Evolutionary conservation across 2,888 invertebrate genomes (phyloP).

Genomic region (Myathropa florea): DNA sequence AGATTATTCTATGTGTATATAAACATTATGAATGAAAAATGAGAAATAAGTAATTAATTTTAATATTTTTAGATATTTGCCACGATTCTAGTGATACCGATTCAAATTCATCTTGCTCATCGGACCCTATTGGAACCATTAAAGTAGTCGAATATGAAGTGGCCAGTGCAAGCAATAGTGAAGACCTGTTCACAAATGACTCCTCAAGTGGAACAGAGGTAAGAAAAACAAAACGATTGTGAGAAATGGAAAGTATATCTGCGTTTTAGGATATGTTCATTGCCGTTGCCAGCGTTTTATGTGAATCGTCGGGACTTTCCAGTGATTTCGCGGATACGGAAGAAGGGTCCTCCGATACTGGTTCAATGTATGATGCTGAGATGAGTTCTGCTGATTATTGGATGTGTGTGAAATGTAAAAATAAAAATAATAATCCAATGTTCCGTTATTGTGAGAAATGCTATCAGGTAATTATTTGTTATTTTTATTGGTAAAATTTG

Average conservation of each 20-base stretch:
- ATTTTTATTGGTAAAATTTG: background rate
- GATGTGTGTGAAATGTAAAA: conserved; percentile 85
- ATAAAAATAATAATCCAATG: conserved; percentile 84
- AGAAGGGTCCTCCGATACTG: conserved; percentile 74
- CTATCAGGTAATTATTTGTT: conserved; percentile 82
- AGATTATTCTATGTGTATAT: too few species aligned
- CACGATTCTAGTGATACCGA: conserved; percentile 83
- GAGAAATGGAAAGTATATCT: background rate
- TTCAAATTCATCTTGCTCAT: conserved; percentile 66
- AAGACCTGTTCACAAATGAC: conserved; percentile 80
- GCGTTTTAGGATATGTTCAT: conserved; percentile 71
- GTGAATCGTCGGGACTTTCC: conserved; percentile 54
- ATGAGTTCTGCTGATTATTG: conserved; percentile 84
- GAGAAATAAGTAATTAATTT: too few species aligned
- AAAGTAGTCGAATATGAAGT: conserved; percentile 82
- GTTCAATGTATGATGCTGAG: conserved; percentile 80
- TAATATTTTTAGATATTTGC: conserved; percentile 72
- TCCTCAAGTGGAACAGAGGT: conserved; percentile 83
- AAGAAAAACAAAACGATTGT: conserved; percentile 40
- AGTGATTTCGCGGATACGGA: conserved; percentile 74
- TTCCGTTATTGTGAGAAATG: conserved; percentile 87
- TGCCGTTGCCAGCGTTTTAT: conserved; percentile 59
- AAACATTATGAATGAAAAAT: too few species aligned
- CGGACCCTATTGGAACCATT: conserved; percentile 72
- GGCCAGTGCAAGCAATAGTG: conserved; percentile 81